A percentile compares a stretch with the other conserved stretches of the same genome.
phyloP scores from a whole-genome alignment of 2,888 invertebrate genomes.

The Tachystola acroxantha region DNA sequence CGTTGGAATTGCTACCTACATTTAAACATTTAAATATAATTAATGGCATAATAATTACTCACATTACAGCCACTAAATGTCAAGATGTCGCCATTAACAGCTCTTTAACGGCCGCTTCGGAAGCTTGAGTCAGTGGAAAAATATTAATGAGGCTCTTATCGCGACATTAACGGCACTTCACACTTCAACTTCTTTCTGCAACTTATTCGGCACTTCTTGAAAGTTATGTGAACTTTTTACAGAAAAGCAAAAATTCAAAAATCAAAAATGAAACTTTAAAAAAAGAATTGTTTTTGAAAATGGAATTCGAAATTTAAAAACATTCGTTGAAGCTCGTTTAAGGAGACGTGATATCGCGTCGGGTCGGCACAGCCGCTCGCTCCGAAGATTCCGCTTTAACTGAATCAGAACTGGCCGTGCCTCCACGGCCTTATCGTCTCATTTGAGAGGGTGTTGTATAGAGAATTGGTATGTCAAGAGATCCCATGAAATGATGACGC shows the following conservation, averaged over 20 bases:
- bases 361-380: neutral
- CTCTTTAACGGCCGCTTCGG: neutral
- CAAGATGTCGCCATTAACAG: slow-evolving; percentile 1
- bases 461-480: neutral
- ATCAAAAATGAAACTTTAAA: neutral
- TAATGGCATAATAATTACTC: slow-evolving; percentile 1
- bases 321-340: too few species aligned
- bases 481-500: slow-evolving; percentile 3
- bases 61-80: slow-evolving; percentile 3
- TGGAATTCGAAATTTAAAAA: too few species aligned
- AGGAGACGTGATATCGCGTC: too few species aligned
- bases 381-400: neutral
- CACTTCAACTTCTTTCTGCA: neutral
- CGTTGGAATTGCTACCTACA: too few species aligned
- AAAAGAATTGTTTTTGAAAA: neutral
- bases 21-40: too few species aligned
- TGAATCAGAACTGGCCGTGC: neutral
- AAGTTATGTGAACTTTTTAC: neutral
- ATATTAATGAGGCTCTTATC: slow-evolving; percentile 1
- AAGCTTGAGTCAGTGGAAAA: neutral
- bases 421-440: neutral
- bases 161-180: neutral
- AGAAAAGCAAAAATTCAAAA: neutral
- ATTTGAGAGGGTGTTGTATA: neutral
- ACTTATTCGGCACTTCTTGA: neutral